Percentiles rank a stretch among this genome's conserved stretches.
These are phyloP conservation scores for Calcarius ornatus DNA, from an alignment of 2,113 vertebrate genomes.

Conservation along the genomic window DNA sequence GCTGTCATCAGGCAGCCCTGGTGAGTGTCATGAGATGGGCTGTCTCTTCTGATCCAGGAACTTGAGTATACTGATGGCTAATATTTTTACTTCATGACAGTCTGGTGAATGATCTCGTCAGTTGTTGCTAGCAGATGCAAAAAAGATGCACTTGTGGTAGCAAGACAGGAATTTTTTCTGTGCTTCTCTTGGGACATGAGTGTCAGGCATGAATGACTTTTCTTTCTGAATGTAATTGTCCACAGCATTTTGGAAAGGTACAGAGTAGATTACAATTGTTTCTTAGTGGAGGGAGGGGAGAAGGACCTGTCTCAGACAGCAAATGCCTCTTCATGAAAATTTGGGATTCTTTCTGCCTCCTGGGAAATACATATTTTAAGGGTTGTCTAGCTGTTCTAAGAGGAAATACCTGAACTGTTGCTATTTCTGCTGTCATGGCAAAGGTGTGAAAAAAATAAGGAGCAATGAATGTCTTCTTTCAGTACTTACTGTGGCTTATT, in stretches of 20 bases:
- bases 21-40: not conserved
- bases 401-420: not conserved
- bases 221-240: not conserved
- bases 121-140: conserved; percentile 17
- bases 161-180: not conserved
- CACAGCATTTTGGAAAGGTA: not conserved
- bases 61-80: not conserved
- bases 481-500: not conserved
- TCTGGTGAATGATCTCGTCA: not conserved
- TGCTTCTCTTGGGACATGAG: not conserved
- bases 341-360: not conserved
- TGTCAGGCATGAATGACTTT: not conserved
- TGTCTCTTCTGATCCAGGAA: not conserved
- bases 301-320: not conserved
- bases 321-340: not conserved
- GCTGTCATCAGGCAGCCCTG: not conserved
- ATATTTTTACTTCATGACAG: not conserved
- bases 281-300: not conserved
- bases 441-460: not conserved
- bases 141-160: not conserved
- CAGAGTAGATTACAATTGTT: not conserved
- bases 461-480: not conserved
- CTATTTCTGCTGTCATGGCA: not conserved
- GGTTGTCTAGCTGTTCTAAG: not conserved
- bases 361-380: not conserved